A percentile compares a stretch with the other conserved stretches of the same genome.
Evolutionary conservation across 2,113 vertebrate genomes (phyloP).

Genomic region (Tragelaphus buxtoni): DNA sequence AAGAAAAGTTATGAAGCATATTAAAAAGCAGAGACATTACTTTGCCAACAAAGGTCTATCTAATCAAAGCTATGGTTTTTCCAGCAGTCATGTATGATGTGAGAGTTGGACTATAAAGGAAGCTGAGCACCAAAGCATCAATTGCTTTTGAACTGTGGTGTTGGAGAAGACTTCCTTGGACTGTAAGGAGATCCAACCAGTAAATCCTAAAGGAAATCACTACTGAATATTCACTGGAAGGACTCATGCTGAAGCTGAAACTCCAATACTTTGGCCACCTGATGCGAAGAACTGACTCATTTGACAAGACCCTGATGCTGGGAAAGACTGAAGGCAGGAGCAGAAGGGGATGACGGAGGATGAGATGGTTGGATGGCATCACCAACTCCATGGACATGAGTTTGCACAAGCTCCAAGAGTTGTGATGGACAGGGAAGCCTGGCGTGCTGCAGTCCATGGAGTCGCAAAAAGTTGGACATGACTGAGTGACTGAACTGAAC

Average conservation of each 20-base stretch:
- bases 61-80: not conserved
- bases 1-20: not conserved
- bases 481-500: not conserved
- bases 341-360: not conserved
- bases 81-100: not conserved
- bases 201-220: not conserved
- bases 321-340: not conserved
- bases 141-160: not conserved
- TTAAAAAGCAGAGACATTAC: not conserved
- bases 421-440: not conserved
- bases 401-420: not conserved
- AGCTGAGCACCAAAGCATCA: not conserved
- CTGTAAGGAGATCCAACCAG: not conserved
- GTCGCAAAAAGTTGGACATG: rapidly evolving
- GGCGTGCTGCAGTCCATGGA: not conserved
- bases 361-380: not conserved
- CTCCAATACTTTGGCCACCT: not conserved
- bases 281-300: not conserved
- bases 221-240: not conserved
- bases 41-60: not conserved
- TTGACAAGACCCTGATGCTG: not conserved
- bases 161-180: not conserved
- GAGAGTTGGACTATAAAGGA: not conserved
- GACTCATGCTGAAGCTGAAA: not conserved
- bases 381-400: not conserved